Percentiles rank a stretch among this genome's conserved stretches.
Conservation (phyloP, 2,113 vertebrate genomes). For the Cyphomyrus plagiostoma region DNA sequence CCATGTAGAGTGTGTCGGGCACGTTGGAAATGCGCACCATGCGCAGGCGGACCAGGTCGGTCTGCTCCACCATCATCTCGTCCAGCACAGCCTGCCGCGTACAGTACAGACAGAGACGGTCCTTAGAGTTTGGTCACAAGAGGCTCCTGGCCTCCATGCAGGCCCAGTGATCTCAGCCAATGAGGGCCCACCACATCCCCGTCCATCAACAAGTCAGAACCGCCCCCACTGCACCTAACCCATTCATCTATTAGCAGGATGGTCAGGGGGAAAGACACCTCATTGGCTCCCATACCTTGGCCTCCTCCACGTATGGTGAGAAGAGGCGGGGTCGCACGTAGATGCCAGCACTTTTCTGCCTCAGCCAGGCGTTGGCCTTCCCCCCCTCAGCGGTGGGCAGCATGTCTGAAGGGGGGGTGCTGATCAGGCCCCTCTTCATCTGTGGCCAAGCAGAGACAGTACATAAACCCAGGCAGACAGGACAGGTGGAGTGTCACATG, state of each 20-base stretch:
- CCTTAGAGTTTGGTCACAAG: neutral
- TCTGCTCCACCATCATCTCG: constrained; percentile 99
- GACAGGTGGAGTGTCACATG: too few species aligned
- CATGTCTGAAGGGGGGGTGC: constrained; percentile 97
- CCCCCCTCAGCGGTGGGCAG: constrained; percentile 88
- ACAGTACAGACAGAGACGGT: neutral
- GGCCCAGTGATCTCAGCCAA: neutral
- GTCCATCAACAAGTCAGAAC: neutral
- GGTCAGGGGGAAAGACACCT: neutral
- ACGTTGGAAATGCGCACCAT: constrained; percentile 98
- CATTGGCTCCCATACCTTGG: constrained; percentile 72
- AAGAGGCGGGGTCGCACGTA: constrained; percentile 87
- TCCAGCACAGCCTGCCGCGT: constrained; percentile 80
- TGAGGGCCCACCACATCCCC: neutral
- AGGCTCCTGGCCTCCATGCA: neutral
- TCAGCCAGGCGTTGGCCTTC: constrained; percentile 90
- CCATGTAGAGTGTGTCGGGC: constrained; percentile 97
- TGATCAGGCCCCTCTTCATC: constrained; percentile 97
- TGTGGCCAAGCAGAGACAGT: constrained; percentile 41
- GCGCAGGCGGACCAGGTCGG: constrained; percentile 84
- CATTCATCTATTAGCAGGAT: neutral
- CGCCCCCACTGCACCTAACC: neutral
- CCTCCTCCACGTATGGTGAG: constrained; percentile 88
- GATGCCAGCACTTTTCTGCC: constrained; percentile 91
- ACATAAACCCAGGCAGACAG: neutral